A percentile compares a stretch with the other conserved stretches of the same genome.
These are phyloP conservation scores for Heliothis peltigera DNA, from an alignment of 2,888 invertebrate species.

Conservation along the genomic window DNA sequence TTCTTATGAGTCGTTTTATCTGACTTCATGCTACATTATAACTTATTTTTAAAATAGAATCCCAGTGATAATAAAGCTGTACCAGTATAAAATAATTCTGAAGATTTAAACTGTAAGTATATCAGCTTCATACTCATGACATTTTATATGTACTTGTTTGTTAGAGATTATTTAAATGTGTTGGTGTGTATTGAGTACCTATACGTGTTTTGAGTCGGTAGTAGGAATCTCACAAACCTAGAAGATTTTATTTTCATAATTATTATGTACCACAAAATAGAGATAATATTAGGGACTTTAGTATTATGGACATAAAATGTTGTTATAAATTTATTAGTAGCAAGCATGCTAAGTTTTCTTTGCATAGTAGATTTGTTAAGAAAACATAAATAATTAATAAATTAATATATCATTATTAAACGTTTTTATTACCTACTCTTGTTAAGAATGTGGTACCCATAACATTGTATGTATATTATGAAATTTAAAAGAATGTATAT, in stretches of 20 bases:
- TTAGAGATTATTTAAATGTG: conserved; percentile 53
- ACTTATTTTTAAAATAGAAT: conserved; percentile 30
- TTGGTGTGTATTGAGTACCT: conserved; percentile 54
- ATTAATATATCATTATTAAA: conserved; percentile 79
- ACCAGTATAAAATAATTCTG: conserved; percentile 33
- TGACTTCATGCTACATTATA: conserved; percentile 21
- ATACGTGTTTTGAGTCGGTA: conserved; percentile 65
- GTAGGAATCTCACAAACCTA: conserved; percentile 74
- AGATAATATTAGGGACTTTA: conserved; percentile 74
- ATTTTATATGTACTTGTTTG: conserved; percentile 63
- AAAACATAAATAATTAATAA: conserved; percentile 76
- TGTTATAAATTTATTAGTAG: conserved; percentile 82
- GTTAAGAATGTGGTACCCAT: conserved; percentile 78
- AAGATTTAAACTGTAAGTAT: conserved; percentile 41
- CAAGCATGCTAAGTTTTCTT: conserved; percentile 79
- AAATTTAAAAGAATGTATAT: conserved; percentile 76
- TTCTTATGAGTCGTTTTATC: conserved; percentile 16
- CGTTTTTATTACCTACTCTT: conserved; percentile 77
- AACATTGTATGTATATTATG: conserved; percentile 83
- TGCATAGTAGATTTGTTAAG: conserved; percentile 85
- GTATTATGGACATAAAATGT: conserved; percentile 84
- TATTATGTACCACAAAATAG: conserved; percentile 65
- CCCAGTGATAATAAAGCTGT: conserved; percentile 26
- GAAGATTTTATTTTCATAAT: conserved; percentile 73
- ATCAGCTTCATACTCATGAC: conserved; percentile 63